phyloP scores from a whole-genome alignment of 2,113 vertebrate species.

The Chaetops frenatus region DNA sequence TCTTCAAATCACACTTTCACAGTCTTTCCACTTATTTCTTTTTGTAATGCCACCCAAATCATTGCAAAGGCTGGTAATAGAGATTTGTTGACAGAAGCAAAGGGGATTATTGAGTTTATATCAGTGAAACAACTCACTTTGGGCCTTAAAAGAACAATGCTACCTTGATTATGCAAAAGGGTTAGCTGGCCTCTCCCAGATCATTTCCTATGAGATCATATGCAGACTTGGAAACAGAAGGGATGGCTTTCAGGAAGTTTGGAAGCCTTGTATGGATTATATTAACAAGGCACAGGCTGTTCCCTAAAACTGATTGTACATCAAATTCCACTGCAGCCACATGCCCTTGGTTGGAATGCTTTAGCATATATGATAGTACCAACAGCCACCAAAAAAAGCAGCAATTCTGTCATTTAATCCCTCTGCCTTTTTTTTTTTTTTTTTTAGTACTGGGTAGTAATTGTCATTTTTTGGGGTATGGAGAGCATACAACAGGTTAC shows the following conservation, averaged over 20 bases:
- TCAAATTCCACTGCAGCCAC: conserved; percentile 20
- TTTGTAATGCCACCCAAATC: background rate
- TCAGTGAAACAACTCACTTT: background rate
- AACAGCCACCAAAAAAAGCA: background rate
- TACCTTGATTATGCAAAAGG: conserved; percentile 29
- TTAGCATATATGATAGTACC: background rate
- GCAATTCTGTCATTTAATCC: background rate
- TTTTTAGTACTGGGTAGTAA: background rate
- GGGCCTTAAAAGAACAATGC: background rate
- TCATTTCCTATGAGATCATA: conserved; percentile 57
- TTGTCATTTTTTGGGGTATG: background rate
- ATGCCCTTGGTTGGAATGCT: background rate
- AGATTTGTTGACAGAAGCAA: background rate
- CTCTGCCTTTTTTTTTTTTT: background rate
- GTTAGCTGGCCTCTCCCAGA: conserved; percentile 7
- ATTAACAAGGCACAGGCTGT: conserved; percentile 38
- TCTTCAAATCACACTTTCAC: background rate
- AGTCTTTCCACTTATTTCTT: background rate
- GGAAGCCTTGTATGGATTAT: conserved; percentile 31
- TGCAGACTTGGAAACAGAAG: conserved; percentile 12
- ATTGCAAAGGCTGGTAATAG: background rate
- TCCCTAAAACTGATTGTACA: conserved; percentile 36
- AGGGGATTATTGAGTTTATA: background rate
- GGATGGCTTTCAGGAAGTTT: conserved; percentile 21
- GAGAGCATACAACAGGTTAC: background rate